Evolutionary conservation across 1,140 invertebrate genomes (phyloP).

Genomic region (Helicoverpa zea): DNA sequence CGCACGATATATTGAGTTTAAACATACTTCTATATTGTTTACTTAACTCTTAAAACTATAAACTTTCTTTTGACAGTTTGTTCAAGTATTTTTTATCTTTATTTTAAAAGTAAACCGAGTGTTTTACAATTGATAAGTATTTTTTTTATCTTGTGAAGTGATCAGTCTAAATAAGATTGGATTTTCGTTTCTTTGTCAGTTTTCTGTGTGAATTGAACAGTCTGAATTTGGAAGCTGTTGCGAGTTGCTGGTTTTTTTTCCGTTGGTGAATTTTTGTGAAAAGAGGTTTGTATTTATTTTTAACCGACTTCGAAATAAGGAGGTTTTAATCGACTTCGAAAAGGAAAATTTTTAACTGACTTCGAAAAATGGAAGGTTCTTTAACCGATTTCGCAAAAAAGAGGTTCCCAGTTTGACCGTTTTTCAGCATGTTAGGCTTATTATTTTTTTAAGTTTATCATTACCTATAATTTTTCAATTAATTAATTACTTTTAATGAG

Average conservation of each 20-base stretch:
- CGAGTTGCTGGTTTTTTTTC: neutral
- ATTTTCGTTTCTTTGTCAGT: neutral
- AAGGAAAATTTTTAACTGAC: neutral
- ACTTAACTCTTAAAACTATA: neutral
- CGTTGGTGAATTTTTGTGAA: neutral
- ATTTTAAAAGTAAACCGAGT: neutral
- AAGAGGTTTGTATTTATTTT: neutral
- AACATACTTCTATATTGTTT: neutral
- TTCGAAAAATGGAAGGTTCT: neutral
- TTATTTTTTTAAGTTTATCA: no score
- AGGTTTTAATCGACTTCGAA: neutral
- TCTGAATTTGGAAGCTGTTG: conserved; percentile 5
- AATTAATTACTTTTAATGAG: no score
- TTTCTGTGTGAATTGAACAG: neutral
- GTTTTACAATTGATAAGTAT: conserved; percentile 2
- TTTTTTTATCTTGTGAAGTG: neutral
- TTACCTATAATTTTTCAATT: no score
- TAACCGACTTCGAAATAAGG: neutral
- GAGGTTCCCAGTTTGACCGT: no score
- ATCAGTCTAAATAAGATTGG: no score
- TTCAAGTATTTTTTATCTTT: neutral
- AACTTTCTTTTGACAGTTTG: neutral
- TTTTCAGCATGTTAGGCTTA: no score
- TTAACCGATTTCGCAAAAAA: no score
- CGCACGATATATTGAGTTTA: neutral